Base-by-base conservation (phyloP, 1,140 invertebrate species). In the Prorops nasuta region DNA sequence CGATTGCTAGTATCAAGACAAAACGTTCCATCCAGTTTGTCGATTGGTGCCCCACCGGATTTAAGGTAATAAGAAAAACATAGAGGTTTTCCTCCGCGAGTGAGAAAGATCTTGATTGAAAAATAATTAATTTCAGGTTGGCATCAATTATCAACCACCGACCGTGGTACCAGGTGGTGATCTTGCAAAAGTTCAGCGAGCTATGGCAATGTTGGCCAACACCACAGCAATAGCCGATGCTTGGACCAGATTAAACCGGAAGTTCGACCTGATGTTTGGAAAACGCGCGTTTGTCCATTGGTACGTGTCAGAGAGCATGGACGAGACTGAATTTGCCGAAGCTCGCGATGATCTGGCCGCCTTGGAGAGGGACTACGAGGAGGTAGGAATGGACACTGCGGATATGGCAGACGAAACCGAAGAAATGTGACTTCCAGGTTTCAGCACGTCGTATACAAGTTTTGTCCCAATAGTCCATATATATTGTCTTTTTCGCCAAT, bases 161-260 rank as follows among this genome's bases (percentile, higher is more conserved):
- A n/a, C n/a, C n/a, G n/a, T n/a, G n/a, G n/a, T n/a, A n/a, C n/a
- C n/a, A n/a, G n/a, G 79, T 62, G 89, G 85, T 68, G 90, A 93
- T 74, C 74, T 93, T 57, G 90, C 91, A 20, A 90, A 91, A 72
- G 89, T 91, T 4, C 87, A 90, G 69, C 80, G 90, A 51, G 90
- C 90, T 4, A 89, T 92, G 3, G 92, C 90, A 71, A 90, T 92
- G 89, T 74, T 94, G 70, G 89, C 84, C 34, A 94, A 93, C 67
- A 92, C 91, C 1, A 93, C 91, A 0, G 88, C 89, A 21, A 92
- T 92, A 61, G 88, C 88, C 9, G 92, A 96, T 67, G 91, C 90
- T 18, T 92, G 89, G 89, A 84, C 85, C 28, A 81, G 87, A 20
- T 51, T 84, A 3, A 80, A 85, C 50, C 70, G 74, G 35, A 85